Evolutionary conservation across 64 coral and sea anemone species (phyloP).

Genomic region (Orbicella faveolata): DNA sequence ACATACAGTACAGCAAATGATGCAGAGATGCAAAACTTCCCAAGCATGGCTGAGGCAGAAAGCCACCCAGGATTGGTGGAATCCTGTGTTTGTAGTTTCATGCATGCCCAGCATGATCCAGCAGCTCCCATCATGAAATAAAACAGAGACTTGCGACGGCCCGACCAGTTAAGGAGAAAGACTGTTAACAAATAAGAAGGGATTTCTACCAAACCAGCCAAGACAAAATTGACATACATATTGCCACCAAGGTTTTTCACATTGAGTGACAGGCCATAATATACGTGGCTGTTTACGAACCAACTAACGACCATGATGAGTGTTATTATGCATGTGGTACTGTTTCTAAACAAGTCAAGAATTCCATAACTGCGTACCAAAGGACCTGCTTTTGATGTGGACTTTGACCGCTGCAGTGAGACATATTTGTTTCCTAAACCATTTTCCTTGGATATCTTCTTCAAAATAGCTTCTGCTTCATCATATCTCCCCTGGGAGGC

Average conservation of each 20-base stretch:
- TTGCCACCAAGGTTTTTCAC: constrained; percentile 88
- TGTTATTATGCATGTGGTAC: constrained; percentile 39
- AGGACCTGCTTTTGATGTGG: constrained; percentile 21
- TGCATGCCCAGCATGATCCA: constrained; percentile 57
- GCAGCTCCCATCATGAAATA: constrained; percentile 78
- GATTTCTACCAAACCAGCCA: constrained; percentile 60
- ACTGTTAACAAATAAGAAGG: constrained; percentile 54
- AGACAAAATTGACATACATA: constrained; percentile 81
- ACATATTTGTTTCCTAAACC: constrained; percentile 26
- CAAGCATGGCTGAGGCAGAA: constrained; percentile 37
- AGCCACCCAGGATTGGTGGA: constrained; percentile 26
- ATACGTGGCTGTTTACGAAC: constrained; percentile 77
- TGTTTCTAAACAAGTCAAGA: constrained; percentile 72
- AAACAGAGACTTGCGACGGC: constrained; percentile 70
- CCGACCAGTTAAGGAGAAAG: constrained; percentile 57
- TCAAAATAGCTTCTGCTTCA: constrained; percentile 75
- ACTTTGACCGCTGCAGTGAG: constrained; percentile 9
- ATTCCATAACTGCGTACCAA: constrained; percentile 44
- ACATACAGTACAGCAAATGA: constrained; percentile 84
- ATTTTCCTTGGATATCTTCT: constrained; percentile 57
- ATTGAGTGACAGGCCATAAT: constrained; percentile 88
- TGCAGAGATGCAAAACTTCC: constrained; percentile 76
- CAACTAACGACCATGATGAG: constrained; percentile 66
- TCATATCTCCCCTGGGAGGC: constrained; percentile 62
- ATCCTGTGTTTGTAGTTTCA: constrained; percentile 52